A percentile compares a stretch with the other conserved stretches of the same genome.
These are phyloP conservation scores for Petrocephalus zakoni DNA, from an alignment of 2,113 vertebrate species.

Conservation along the genomic window DNA sequence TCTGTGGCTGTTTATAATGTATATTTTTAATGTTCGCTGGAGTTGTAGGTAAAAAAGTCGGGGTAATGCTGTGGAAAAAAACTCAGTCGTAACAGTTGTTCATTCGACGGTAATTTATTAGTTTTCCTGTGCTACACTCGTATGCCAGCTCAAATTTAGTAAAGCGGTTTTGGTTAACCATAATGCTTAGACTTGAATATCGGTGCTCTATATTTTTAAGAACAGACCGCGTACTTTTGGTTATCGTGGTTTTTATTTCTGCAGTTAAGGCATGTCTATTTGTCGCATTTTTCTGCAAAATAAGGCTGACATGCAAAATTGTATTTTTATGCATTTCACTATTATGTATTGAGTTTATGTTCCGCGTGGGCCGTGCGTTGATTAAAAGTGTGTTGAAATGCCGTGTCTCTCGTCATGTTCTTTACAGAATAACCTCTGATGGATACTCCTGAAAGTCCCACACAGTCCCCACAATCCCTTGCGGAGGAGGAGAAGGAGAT, in stretches of 20 bases:
- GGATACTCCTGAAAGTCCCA: constrained; percentile 89
- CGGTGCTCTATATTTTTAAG: background rate
- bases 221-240: background rate
- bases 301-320: background rate
- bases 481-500: constrained; percentile 61
- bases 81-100: background rate
- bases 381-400: background rate
- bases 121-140: background rate
- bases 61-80: background rate
- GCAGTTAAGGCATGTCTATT: background rate
- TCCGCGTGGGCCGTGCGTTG: background rate
- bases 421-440: constrained; percentile 59
- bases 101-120: background rate
- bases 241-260: background rate
- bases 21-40: background rate
- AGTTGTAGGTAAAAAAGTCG: background rate
- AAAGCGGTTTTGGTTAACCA: background rate
- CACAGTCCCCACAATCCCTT: constrained; percentile 77
- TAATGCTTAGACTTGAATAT: background rate
- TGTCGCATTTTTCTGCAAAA: background rate
- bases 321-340: background rate
- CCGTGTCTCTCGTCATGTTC: background rate
- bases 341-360: background rate
- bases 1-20: background rate
- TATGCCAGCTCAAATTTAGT: background rate